These are phyloP conservation scores for Steinernema khuongi DNA, from an alignment of 1,140 invertebrate genomes.

Conservation along the genomic window DNA sequence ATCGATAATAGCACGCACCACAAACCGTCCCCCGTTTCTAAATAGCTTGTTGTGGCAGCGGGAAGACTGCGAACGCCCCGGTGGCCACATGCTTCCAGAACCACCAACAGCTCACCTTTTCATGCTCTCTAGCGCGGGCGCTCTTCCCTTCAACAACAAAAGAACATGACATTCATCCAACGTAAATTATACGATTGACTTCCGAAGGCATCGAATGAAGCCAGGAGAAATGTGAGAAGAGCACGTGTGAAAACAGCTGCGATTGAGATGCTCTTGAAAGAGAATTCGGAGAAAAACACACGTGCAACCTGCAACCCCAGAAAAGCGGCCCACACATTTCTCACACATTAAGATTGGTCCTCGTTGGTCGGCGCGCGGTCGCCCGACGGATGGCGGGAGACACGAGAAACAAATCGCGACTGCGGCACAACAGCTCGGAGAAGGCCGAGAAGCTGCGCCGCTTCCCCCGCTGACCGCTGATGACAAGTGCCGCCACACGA, in stretches of 20 bases:
- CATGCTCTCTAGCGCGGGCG: too few relatives aligned
- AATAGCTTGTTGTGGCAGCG: slow-evolving; percentile 5
- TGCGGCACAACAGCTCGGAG: not conserved
- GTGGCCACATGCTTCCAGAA: too few relatives aligned
- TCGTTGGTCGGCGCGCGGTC: not conserved
- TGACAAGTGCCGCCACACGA: not conserved
- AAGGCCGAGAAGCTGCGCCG: not conserved
- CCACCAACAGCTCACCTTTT: too few relatives aligned
- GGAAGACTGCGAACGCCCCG: too few relatives aligned
- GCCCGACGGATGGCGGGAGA: not conserved
- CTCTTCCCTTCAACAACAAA: too few relatives aligned
- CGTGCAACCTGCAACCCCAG: too few relatives aligned
- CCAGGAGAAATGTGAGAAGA: too few relatives aligned
- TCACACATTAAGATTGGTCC: not conserved
- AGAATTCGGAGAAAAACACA: not conserved
- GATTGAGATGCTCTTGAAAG: too few relatives aligned
- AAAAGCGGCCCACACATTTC: not conserved
- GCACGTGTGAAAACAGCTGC: too few relatives aligned
- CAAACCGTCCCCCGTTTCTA: not conserved
- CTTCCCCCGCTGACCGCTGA: not conserved
- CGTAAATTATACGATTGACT: too few relatives aligned
- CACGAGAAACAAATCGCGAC: not conserved
- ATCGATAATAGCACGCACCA: slow-evolving; percentile 15
- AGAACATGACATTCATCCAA: too few relatives aligned
- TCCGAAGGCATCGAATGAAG: too few relatives aligned